Evolutionary conservation across 2,113 vertebrate species (phyloP).

Genomic region (Silurus asotus): DNA sequence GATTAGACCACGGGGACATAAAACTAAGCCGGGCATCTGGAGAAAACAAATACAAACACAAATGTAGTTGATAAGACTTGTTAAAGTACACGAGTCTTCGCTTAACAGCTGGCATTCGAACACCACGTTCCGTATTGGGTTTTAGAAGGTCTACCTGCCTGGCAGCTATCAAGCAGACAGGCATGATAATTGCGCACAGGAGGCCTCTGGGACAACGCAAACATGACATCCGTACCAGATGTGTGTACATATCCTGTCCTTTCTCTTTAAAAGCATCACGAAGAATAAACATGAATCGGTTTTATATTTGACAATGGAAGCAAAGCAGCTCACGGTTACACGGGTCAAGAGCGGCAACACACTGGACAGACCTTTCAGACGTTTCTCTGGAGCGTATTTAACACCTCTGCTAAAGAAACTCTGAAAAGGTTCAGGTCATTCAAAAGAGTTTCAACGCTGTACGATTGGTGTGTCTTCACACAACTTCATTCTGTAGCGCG

Average conservation of each 20-base stretch:
- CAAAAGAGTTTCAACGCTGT: background rate
- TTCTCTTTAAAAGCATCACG: slow-evolving; percentile 35
- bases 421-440: background rate
- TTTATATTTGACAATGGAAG: slow-evolving; percentile 17
- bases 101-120: background rate
- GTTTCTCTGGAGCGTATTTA: background rate
- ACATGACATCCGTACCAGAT: slow-evolving; percentile 41
- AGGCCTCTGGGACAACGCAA: slow-evolving; percentile 43
- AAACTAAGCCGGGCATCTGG: slow-evolving; percentile 57
- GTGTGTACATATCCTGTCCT: slow-evolving; percentile 31
- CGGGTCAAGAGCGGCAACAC: slow-evolving; percentile 24
- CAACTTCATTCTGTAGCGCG: background rate
- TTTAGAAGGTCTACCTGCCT: slow-evolving; percentile 38
- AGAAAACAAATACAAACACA: background rate
- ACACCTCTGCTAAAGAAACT: background rate
- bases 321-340: slow-evolving; percentile 1
- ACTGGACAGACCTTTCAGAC: background rate
- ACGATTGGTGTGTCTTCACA: background rate
- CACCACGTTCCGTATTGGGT: background rate
- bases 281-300: slow-evolving; percentile 1
- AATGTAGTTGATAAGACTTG: background rate
- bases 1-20: slow-evolving; percentile 53
- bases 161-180: slow-evolving; percentile 23
- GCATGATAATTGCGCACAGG: slow-evolving; percentile 33
- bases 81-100: background rate